phyloP scores from a whole-genome alignment of 2,113 vertebrate species.

The Gorsachius goisagi region DNA sequence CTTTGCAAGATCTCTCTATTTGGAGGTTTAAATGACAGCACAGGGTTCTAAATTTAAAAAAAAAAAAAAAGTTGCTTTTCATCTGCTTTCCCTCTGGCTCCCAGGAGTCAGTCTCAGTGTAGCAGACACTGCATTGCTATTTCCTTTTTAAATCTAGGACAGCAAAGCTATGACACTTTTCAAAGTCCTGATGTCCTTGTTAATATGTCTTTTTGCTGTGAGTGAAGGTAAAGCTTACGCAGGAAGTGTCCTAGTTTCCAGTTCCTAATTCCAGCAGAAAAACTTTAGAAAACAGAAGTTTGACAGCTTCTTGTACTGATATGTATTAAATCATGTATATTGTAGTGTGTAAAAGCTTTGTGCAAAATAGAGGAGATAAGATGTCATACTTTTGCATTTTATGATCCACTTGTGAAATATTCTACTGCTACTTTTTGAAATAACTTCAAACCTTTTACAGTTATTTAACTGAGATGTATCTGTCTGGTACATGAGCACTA shows the following conservation, averaged over 20 bases:
- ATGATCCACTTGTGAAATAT: background rate
- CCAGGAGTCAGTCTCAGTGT: slow-evolving; percentile 14
- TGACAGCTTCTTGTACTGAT: background rate
- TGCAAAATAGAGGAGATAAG: background rate
- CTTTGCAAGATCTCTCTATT: background rate
- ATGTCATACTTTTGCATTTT: background rate
- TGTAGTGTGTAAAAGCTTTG: background rate
- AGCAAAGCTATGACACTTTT: slow-evolving; percentile 22
- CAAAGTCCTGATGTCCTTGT: slow-evolving; percentile 61
- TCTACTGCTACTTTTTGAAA: background rate
- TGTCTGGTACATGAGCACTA: background rate
- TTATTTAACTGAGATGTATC: background rate
- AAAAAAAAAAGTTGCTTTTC: slow-evolving; percentile 26
- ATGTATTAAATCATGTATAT: background rate
- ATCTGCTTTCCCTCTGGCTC: slow-evolving; percentile 49
- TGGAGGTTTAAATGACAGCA: slow-evolving; percentile 26
- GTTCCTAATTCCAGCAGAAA: background rate
- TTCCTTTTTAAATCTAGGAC: slow-evolving; percentile 57
- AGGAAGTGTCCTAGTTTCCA: slow-evolving; percentile 48
- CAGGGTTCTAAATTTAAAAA: slow-evolving; percentile 1
- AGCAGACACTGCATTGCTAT: slow-evolving; percentile 26
- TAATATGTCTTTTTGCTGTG: slow-evolving; percentile 53
- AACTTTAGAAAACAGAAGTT: slow-evolving; percentile 11
- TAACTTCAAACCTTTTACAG: background rate
- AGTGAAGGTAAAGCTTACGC: slow-evolving; percentile 24